These are phyloP conservation scores for Caerostris extrusa DNA, from an alignment of 1,140 invertebrate genomes.

Conservation along the genomic window DNA sequence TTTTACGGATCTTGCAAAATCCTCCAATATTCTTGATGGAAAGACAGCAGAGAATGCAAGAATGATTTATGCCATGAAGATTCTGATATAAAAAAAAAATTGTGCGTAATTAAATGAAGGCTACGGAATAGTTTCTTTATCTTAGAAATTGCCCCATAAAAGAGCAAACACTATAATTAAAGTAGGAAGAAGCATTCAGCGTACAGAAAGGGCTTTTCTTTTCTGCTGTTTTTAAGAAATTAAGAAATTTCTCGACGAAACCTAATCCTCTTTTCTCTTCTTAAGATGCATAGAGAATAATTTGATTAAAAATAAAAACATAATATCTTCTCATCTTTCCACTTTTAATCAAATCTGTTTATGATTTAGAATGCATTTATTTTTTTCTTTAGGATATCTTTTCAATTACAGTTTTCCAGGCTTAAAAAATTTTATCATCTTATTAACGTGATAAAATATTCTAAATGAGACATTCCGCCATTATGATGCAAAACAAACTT, in stretches of 20 bases:
- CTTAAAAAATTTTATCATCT: too few relatives aligned
- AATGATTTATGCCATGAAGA: neutral
- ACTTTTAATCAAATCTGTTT: slow-evolving; percentile 41
- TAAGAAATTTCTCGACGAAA: slow-evolving; percentile 15
- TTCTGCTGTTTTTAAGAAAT: neutral
- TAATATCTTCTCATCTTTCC: neutral
- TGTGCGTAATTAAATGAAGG: neutral
- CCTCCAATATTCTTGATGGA: neutral
- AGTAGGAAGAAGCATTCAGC: neutral
- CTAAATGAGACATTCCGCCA: too few relatives aligned
- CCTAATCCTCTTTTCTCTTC: neutral
- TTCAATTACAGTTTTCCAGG: too few relatives aligned
- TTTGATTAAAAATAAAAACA: slow-evolving; percentile 18
- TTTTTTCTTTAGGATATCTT: too few relatives aligned
- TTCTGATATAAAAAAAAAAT: neutral
- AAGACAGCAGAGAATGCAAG: neutral
- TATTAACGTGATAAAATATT: too few relatives aligned
- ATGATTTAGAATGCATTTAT: neutral
- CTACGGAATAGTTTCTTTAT: neutral
- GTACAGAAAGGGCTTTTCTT: neutral
- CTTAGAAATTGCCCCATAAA: neutral
- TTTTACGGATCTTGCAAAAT: neutral
- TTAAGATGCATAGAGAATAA: slow-evolving; percentile 4
- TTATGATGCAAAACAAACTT: too few relatives aligned
- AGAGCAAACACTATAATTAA: slow-evolving; percentile 17